phyloP scores from a whole-genome alignment of 2,113 vertebrate species.

The Pomatostomus ruficeps region DNA sequence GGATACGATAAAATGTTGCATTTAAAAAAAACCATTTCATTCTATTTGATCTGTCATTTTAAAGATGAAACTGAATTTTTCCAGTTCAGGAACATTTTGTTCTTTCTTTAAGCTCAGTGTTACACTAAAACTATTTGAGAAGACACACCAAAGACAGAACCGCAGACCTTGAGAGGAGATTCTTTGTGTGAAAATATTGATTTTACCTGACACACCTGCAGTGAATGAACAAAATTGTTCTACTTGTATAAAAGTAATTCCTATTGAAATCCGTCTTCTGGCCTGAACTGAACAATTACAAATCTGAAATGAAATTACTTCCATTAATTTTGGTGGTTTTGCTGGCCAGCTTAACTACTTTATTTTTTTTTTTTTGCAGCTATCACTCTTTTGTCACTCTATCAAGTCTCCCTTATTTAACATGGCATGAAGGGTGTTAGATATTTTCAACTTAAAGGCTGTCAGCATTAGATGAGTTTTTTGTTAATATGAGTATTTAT shows the following conservation, averaged over 20 bases:
- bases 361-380: background rate
- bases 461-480: background rate
- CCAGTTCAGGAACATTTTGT: background rate
- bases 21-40: background rate
- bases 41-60: background rate
- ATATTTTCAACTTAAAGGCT: background rate
- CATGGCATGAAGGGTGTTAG: background rate
- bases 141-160: background rate
- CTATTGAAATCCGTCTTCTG: background rate
- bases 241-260: background rate
- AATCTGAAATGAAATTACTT: background rate
- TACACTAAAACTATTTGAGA: background rate
- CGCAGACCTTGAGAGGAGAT: background rate
- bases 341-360: background rate
- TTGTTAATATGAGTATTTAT: background rate
- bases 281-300: background rate
- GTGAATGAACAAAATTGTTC: background rate
- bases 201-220: background rate
- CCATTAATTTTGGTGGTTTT: background rate
- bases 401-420: background rate
- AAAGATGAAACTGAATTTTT: background rate
- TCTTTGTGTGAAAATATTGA: constrained; percentile 7
- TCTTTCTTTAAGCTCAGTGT: background rate
- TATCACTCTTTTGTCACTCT: background rate
- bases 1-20: background rate